These are phyloP conservation scores for Rambutsinella grinnellia DNA, from an alignment of 2,888 invertebrate species.

Conservation along the genomic window DNA sequence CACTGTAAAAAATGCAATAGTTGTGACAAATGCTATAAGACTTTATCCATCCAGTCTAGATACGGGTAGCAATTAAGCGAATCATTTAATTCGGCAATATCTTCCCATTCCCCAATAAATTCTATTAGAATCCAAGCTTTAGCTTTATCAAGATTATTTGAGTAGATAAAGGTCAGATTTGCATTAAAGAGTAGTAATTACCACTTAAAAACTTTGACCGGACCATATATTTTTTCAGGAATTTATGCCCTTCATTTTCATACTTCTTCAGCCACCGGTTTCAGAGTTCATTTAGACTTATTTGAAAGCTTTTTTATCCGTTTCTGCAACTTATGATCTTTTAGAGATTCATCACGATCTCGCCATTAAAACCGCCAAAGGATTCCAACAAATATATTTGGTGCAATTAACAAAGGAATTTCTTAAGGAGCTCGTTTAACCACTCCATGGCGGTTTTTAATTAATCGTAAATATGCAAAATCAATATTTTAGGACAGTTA, in stretches of 20 bases:
- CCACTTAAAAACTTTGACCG: too few species aligned
- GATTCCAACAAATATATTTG: too few species aligned
- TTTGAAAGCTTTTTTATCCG: slow-evolving; percentile 7
- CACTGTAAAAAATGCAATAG: too few species aligned
- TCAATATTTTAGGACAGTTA: slow-evolving; percentile 7
- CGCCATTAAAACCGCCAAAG: slow-evolving; percentile 44
- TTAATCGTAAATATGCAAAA: slow-evolving; percentile 29
- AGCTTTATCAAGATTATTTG: too few species aligned
- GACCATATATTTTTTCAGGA: too few species aligned
- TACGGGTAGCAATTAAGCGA: slow-evolving; percentile 51
- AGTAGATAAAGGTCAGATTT: slow-evolving; percentile 21
- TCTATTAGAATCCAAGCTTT: background rate
- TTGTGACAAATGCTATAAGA: too few species aligned
- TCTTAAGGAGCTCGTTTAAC: slow-evolving; percentile 25
- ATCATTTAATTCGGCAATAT: slow-evolving; percentile 47
- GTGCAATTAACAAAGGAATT: too few species aligned
- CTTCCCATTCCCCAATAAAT: too few species aligned
- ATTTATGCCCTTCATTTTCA: too few species aligned
- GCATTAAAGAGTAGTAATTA: slow-evolving; percentile 36
- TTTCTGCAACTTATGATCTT: slow-evolving; percentile 33
- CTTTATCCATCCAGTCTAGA: slow-evolving; percentile 12
- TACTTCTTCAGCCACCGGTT: too few species aligned
- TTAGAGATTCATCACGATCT: slow-evolving; percentile 50
- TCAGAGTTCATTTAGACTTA: slow-evolving; percentile 12
- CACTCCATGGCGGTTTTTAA: slow-evolving; percentile 44